Evolutionary conservation across 2,113 vertebrate species (phyloP).

Genomic region (Corapipo altera): DNA sequence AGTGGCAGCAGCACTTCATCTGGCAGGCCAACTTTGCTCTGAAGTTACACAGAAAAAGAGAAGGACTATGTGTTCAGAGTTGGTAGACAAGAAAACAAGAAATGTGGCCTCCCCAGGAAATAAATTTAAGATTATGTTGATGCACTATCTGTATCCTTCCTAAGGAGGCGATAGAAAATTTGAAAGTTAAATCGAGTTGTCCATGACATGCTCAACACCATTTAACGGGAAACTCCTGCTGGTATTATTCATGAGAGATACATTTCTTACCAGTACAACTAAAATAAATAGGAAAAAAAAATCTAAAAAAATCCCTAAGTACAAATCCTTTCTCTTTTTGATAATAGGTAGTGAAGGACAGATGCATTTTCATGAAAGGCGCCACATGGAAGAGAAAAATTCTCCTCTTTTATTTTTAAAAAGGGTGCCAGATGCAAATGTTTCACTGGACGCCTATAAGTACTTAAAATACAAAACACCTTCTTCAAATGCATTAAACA

Average conservation of each 20-base stretch:
- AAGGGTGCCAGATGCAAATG: constrained; percentile 72
- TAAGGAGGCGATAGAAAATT: constrained; percentile 34
- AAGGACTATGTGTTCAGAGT: neutral
- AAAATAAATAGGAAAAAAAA: constrained; percentile 40
- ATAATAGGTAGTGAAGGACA: constrained; percentile 54
- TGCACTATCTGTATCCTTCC: constrained; percentile 27
- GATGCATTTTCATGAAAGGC: constrained; percentile 70
- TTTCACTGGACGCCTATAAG: constrained; percentile 62
- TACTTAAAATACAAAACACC: constrained; percentile 70
- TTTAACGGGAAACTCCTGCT: constrained; percentile 61
- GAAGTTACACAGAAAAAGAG: neutral
- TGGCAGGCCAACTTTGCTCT: neutral
- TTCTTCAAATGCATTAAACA: constrained; percentile 69
- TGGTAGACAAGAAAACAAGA: neutral
- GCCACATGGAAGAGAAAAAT: constrained; percentile 64
- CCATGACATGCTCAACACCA: constrained; percentile 29
- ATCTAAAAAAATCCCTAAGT: neutral
- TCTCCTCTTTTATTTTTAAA: constrained; percentile 61
- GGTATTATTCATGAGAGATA: constrained; percentile 25
- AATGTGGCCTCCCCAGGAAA: constrained; percentile 17
- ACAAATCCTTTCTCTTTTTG: constrained; percentile 47
- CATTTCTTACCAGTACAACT: constrained; percentile 47
- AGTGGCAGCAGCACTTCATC: neutral
- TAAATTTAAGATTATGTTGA: constrained; percentile 38
- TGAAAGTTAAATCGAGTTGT: constrained; percentile 48